Conservation (phyloP, 2,797 vertebrate genomes). For the Strix occidentalis region DNA sequence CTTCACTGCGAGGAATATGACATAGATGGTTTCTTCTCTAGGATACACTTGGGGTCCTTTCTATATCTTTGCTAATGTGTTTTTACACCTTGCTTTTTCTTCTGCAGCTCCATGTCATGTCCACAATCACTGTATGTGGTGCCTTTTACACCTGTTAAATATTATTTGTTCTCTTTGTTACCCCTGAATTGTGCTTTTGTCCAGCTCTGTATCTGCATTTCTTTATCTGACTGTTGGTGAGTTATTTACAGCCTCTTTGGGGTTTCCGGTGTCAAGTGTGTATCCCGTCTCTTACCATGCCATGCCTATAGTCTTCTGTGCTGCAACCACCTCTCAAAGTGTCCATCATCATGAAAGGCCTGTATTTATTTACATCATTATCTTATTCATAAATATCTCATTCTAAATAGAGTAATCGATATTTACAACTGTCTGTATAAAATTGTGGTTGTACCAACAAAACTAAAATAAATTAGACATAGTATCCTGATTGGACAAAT, state of each 20-base stretch:
- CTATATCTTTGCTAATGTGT: background rate
- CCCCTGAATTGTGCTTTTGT: background rate
- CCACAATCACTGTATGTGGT: background rate
- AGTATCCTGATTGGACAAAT: background rate
- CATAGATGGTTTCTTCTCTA: background rate
- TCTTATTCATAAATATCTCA: background rate
- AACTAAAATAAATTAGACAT: background rate
- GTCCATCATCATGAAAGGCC: rapidly evolving
- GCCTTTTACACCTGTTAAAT: background rate
- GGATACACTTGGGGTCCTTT: background rate
- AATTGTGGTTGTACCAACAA: background rate
- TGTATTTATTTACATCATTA: background rate
- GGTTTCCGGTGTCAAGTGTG: background rate
- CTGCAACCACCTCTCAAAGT: background rate
- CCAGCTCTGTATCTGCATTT: background rate
- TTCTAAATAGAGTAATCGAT: background rate
- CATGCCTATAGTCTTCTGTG: background rate
- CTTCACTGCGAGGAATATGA: background rate
- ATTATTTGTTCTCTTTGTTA: background rate
- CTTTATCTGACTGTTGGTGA: background rate
- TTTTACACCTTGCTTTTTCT: background rate
- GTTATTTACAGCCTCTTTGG: background rate
- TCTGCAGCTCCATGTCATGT: background rate
- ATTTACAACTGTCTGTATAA: background rate
- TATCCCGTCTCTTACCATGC: rapidly evolving